Base-by-base conservation (phyloP, 2,113 vertebrate species). In the Monopterus albus region DNA sequence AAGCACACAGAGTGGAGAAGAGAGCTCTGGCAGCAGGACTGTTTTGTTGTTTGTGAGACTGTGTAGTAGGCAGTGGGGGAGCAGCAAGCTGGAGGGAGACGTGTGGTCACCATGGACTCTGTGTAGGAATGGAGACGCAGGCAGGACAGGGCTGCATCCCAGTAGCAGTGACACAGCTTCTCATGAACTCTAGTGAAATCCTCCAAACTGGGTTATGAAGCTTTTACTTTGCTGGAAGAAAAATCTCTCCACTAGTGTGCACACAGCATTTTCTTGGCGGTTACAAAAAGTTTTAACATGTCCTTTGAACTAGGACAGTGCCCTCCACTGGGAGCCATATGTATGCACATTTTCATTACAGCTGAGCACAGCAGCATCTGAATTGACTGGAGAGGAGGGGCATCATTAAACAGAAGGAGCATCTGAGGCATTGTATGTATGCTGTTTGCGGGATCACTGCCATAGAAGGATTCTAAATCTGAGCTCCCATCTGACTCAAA, bases 61-160 rank as follows among this genome's bases (percentile, higher is more conserved):
- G 47, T 71, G 43, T 61, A 73, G 75, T 57, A 56, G 82, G 71
- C 77, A 64, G 65, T 1, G 60, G 79, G 58, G 56, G 77, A 53
- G 78, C 43, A 40, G 62, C 21, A 31, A 64, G 63, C 46, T 25
- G 61, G 33, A 26, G 46, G 49, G 59, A 62, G 75, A 87, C 69
- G 76, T 86, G 88, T 90, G 82, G 90, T 91, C 85, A 78, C 90
- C 90, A 90, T 81, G 91, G 91, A 52, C 63, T 79, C 56, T 47
- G 57, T 45, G 50, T 72, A 85, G 90, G 90, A 92, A 91, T 92
- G 88, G 80, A 81, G 80, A 28, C 11, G n/a, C n/a, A n/a, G n/a
- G n/a, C n/a, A n/a, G n/a, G 11, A 50, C 59, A 31, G 26, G 55
- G 35, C 53, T 17, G 5, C 58, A 6, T 83, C 78, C 78, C 72